Percentiles rank a stretch among this genome's conserved stretches.
These are phyloP conservation scores for Engraulis encrasicolus DNA, from an alignment of 2,113 vertebrate genomes.

Conservation along the genomic window DNA sequence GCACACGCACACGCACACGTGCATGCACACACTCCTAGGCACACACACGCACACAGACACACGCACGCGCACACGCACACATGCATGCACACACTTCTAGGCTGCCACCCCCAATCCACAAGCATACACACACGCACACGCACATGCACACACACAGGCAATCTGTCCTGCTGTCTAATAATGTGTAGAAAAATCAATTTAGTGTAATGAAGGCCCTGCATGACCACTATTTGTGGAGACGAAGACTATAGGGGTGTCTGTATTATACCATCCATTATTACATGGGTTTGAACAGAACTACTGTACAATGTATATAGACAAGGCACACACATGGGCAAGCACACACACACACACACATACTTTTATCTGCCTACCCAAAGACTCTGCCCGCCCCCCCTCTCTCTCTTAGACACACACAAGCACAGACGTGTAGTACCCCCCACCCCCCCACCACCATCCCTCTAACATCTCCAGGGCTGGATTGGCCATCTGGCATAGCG, in stretches of 20 bases:
- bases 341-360: not conserved
- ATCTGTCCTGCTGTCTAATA: constrained; percentile 10
- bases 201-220: constrained; percentile 33
- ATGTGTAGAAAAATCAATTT: constrained; percentile 48
- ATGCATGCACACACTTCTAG: no score
- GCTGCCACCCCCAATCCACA: no score
- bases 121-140: no score
- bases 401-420: not conserved
- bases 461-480: not conserved
- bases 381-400: no score
- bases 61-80: no score
- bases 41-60: no score
- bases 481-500: no score
- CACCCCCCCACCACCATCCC: not conserved
- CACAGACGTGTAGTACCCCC: not conserved
- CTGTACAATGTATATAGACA: no score
- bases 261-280: constrained; percentile 47
- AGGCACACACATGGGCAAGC: not conserved
- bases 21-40: no score
- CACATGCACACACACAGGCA: no score
- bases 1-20: not conserved
- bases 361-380: no score
- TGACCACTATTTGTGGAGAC: constrained; percentile 43
- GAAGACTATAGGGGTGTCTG: constrained; percentile 42
- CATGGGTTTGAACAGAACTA: not conserved